phyloP scores from a whole-genome alignment of 1,140 invertebrate species.

The Scylla paramamosain region DNA sequence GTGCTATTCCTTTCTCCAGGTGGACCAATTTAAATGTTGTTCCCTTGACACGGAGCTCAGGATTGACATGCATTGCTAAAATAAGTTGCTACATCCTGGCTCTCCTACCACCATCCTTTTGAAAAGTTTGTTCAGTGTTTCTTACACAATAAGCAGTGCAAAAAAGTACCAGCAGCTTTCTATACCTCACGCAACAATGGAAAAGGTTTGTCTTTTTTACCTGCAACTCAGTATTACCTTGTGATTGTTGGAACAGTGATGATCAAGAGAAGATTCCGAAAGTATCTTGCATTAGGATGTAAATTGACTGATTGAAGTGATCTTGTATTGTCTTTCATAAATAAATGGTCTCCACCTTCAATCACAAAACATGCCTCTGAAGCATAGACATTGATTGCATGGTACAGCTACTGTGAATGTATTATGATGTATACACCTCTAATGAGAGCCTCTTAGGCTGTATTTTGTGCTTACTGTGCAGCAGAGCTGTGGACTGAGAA shows the following conservation, averaged over 20 bases:
- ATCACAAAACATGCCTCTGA: neutral
- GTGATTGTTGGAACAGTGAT: neutral
- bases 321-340: neutral
- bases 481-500: neutral
- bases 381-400: neutral
- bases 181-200: neutral
- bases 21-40: neutral
- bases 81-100: neutral
- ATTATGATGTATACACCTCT: neutral
- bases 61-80: neutral
- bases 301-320: neutral
- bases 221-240: neutral
- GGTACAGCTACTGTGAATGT: neutral
- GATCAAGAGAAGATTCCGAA: neutral
- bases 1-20: neutral
- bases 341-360: neutral
- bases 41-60: neutral
- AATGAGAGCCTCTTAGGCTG: neutral
- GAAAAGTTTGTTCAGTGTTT: neutral
- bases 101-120: neutral
- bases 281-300: neutral
- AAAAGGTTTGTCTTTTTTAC: too few species aligned
- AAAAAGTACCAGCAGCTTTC: neutral
- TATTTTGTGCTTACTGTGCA: neutral
- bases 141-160: neutral